Conservation (phyloP, 2,888 invertebrate species). For the Drosophila incognita region DNA sequence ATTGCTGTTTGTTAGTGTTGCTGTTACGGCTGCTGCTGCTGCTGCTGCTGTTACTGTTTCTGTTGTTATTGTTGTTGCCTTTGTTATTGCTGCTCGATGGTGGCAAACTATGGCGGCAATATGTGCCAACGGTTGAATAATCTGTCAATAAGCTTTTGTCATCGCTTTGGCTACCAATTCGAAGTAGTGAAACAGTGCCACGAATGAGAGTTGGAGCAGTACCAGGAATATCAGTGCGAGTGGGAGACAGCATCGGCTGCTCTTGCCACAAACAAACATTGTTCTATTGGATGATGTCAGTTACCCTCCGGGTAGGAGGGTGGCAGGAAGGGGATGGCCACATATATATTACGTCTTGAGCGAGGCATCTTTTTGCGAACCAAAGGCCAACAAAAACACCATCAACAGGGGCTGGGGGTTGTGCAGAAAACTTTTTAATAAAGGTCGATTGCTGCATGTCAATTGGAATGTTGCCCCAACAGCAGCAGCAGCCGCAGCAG, state of each 20-base stretch:
- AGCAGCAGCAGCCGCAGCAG: conserved; percentile 12
- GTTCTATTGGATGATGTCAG: conserved; percentile 66
- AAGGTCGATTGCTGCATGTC: conserved; percentile 82
- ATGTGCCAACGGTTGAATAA: conserved; percentile 82
- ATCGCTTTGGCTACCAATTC: conserved; percentile 60
- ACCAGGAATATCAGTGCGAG: not conserved
- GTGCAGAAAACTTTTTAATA: conserved; percentile 76
- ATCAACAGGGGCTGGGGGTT: conserved; percentile 11
- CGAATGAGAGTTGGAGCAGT: conserved; percentile 5
- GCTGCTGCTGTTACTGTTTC: conserved; percentile 6
- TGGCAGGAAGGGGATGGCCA: conserved; percentile 19
- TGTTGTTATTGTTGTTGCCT: conserved; percentile 32
- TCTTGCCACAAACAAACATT: conserved; percentile 78
- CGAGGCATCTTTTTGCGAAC: conserved; percentile 63
- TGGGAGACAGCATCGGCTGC: conserved; percentile 23
- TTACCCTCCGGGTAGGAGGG: conserved; percentile 47
- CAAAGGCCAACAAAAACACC: conserved; percentile 47
- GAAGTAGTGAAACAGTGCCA: conserved; percentile 26
- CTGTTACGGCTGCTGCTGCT: conserved; percentile 7
- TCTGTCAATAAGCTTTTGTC: conserved; percentile 82
- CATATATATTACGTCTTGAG: conserved; percentile 79
- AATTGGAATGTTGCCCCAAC: conserved; percentile 62
- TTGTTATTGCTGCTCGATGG: conserved; percentile 55
- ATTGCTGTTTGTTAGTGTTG: conserved; percentile 6
- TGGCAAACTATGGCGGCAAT: conserved; percentile 78